Conservation (phyloP, 2,888 invertebrate genomes). For the Isoperla grammatica region DNA sequence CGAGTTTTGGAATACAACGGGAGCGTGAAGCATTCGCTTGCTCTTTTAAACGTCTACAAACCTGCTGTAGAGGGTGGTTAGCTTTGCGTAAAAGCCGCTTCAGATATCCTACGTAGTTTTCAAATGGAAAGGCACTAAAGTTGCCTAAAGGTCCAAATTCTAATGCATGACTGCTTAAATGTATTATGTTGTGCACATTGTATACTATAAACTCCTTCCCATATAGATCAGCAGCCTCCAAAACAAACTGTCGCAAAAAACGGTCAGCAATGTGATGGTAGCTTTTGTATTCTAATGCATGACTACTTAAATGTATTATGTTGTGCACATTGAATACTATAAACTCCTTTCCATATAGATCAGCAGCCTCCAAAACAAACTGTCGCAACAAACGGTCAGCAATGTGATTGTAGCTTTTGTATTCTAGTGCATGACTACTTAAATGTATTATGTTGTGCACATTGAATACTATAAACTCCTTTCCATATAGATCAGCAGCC, state of each 20-base stretch:
- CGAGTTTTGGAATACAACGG: not conserved
- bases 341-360: too few species aligned
- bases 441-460: too few species aligned
- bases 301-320: not conserved
- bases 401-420: not conserved
- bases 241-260: too few species aligned
- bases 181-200: too few species aligned
- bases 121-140: slow-evolving; percentile 33
- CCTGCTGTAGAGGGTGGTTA: slow-evolving; percentile 25
- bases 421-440: too few species aligned
- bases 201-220: too few species aligned
- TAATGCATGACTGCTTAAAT: slow-evolving; percentile 24
- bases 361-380: too few species aligned
- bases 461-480: too few species aligned
- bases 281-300: not conserved
- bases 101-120: slow-evolving; percentile 30
- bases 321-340: too few species aligned
- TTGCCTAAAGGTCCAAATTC: slow-evolving; percentile 30
- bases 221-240: too few species aligned
- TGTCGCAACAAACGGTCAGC: not conserved
- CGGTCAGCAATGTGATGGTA: not conserved
- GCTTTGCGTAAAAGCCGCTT: slow-evolving; percentile 21
- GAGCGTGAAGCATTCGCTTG: not conserved
- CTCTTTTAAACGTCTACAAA: not conserved
- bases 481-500: too few species aligned